Conservation (phyloP, 2,888 invertebrate genomes). For the Nephrotoma appendiculata region DNA sequence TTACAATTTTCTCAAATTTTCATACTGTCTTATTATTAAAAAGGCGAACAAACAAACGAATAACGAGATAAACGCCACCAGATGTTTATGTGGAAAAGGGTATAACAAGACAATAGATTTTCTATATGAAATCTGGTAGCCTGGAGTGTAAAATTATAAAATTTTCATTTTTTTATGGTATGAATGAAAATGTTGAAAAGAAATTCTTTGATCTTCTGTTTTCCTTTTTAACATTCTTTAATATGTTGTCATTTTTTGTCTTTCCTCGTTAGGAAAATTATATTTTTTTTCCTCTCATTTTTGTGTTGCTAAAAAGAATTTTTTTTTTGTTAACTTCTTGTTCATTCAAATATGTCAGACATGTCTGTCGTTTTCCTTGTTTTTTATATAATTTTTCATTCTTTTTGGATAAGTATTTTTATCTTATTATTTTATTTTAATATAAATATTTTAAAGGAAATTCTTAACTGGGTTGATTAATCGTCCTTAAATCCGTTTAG, state of each 20-base stretch:
- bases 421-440: neutral
- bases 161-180: neutral
- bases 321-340: neutral
- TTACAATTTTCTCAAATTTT: neutral
- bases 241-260: neutral
- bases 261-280: neutral
- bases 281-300: neutral
- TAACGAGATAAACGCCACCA: neutral
- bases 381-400: neutral
- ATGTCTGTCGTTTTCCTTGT: neutral
- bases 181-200: neutral
- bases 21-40: neutral
- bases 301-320: neutral
- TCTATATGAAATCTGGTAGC: neutral
- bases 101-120: neutral
- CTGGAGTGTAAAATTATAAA: neutral
- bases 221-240: neutral
- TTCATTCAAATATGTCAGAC: neutral
- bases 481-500: neutral
- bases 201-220: neutral
- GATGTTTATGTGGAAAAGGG: neutral
- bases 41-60: neutral
- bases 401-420: neutral
- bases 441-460: neutral
- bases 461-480: neutral